Percentiles rank a stretch among this genome's conserved stretches.
Conservation (phyloP, 2,797 vertebrate genomes). For the Acrossocheilus fasciatus region DNA sequence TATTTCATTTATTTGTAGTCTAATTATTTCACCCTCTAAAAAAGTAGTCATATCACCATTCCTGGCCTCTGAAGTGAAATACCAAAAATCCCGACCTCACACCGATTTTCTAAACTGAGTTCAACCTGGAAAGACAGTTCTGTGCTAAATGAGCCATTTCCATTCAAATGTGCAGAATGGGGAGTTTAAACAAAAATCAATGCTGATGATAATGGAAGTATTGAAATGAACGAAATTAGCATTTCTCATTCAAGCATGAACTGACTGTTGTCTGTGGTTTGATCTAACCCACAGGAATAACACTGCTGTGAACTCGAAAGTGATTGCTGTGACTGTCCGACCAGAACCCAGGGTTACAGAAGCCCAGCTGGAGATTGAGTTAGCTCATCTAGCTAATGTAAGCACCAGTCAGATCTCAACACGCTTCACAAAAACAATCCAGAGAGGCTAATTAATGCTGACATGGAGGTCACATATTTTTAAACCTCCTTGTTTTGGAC, state of each 20-base stretch:
- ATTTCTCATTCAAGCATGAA: not conserved
- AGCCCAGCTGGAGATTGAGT: conserved; percentile 94
- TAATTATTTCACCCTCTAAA: not conserved
- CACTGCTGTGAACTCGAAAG: conserved; percentile 97
- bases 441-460: not conserved
- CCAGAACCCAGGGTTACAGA: conserved; percentile 91
- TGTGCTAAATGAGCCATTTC: conserved; percentile 35
- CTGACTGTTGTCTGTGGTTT: conserved; percentile 13
- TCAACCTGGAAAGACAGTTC: not conserved
- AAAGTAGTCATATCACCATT: not conserved
- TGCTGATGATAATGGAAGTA: conserved; percentile 20
- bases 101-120: not conserved
- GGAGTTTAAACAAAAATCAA: conserved; percentile 28
- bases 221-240: conserved; percentile 26
- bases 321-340: conserved; percentile 96
- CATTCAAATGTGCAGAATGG: conserved; percentile 13
- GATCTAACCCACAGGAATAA: conserved; percentile 86
- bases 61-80: not conserved
- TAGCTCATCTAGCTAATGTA: conserved; percentile 97
- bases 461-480: not conserved
- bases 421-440: not conserved
- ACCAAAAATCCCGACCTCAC: not conserved
- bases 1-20: not conserved
- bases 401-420: conserved; percentile 68
- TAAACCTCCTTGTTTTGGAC: not conserved